Evolutionary conservation across 2,113 vertebrate genomes (phyloP), one percentile per base, ranked within the genome.

Genomic region (Cebidichthys violaceus): DNA sequence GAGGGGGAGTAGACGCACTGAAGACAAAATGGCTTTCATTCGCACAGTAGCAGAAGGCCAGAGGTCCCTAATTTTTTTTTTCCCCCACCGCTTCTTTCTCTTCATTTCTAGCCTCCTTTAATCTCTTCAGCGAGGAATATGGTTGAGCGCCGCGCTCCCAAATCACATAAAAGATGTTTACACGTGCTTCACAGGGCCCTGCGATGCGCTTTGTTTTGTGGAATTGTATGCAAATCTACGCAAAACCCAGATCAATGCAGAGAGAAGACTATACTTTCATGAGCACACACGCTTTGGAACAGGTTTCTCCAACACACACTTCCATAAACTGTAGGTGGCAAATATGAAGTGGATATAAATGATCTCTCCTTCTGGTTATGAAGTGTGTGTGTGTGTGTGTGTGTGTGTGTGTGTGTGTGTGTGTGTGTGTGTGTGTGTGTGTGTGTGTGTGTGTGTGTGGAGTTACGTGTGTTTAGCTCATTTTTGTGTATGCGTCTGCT

Each of bases 1-100:
- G 50, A 0, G 33, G 33, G 33, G 33, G 59, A 75, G 84, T 55
- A 84, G 85, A 85, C 81, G 75, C 80, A 65, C 73, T 35, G 75
- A 77, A 89, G 87, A 91, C 87, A 87, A 87, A 91, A 90, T 87
- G 84, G 81, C 82, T 88, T 91, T 92, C 84, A 81, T 69, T 83
- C 59, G 4, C 68, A 13, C 86, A 79, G 88, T 82, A 57, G 86
- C 17, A 6, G 67, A 70, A 75, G 92, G 90, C 85, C 89, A 93
- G 75, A 94, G 92, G 91, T 91, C 74, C 47, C 74, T 67, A 69
- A 71, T 83, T 89, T 70, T 70, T 73, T 6, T 0, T n/a, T n/a
- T n/a, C 33, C 77, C 67, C 75, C 60, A 24, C 80, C 72, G 43
- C 0, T 60, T 77, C 75, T 78, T 74, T 79, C 85, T 85, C 76